Evolutionary conservation across 2,888 invertebrate species (phyloP).

Genomic region (Pilophorus perplexus): DNA sequence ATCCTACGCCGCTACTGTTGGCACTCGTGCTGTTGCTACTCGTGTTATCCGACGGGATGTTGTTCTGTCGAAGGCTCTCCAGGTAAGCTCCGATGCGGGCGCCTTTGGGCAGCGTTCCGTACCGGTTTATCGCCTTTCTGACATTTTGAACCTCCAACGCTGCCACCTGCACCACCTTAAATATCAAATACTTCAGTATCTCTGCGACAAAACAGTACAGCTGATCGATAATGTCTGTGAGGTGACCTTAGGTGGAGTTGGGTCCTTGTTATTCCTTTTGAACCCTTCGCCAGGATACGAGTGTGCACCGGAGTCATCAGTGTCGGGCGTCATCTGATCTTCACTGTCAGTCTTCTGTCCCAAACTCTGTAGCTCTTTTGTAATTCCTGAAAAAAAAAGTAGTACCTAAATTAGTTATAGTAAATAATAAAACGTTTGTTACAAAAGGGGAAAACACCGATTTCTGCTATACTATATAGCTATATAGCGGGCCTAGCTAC

Average conservation of each 20-base stretch:
- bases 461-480: too few species aligned
- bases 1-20: conserved; percentile 51
- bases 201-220: background rate
- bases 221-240: background rate
- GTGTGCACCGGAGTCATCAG: conserved; percentile 63
- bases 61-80: conserved; percentile 85
- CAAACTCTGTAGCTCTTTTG: conserved; percentile 53
- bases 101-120: conserved; percentile 95
- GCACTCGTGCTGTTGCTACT: conserved; percentile 33
- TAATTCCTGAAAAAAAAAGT: conserved; percentile 52
- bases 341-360: conserved; percentile 59
- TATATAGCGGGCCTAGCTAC: too few species aligned
- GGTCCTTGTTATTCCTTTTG: conserved; percentile 54
- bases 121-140: conserved; percentile 87
- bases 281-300: conserved; percentile 53
- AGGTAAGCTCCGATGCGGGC: conserved; percentile 94
- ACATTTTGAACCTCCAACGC: conserved; percentile 95
- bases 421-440: too few species aligned
- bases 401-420: too few species aligned
- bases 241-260: conserved; percentile 44
- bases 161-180: conserved; percentile 72
- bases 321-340: conserved; percentile 67
- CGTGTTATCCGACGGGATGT: conserved; percentile 52
- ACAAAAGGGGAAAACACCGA: too few species aligned
- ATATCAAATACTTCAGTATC: background rate